A percentile compares a stretch with the other conserved stretches of the same genome.
Conservation (phyloP, 2,888 invertebrate genomes). For the Acrobeloides nanus region DNA sequence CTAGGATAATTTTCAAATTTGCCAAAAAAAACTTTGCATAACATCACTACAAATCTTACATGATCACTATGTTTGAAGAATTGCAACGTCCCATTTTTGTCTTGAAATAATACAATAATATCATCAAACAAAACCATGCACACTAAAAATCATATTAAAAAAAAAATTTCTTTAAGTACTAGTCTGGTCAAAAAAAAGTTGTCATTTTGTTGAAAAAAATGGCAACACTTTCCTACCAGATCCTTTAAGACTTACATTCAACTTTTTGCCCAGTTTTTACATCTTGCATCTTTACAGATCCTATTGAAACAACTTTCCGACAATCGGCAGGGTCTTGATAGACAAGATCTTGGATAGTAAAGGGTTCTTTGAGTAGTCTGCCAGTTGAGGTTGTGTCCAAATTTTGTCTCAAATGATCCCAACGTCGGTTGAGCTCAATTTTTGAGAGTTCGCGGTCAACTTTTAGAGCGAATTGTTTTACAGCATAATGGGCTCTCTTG, state of each 20-base stretch:
- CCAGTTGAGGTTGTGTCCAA: slow-evolving; percentile 23
- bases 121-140: slow-evolving; percentile 30
- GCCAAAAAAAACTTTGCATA: too few relatives aligned
- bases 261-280: slow-evolving; percentile 10
- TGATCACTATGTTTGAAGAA: slow-evolving; percentile 19
- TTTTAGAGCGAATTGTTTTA: slow-evolving; percentile 19
- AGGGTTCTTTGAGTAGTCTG: slow-evolving; percentile 15
- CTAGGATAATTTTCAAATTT: too few relatives aligned
- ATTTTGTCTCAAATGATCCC: slow-evolving; percentile 18
- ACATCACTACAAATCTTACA: slow-evolving; percentile 15
- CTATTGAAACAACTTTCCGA: slow-evolving; percentile 19
- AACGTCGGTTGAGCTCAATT: slow-evolving; percentile 23
- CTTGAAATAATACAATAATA: slow-evolving; percentile 27
- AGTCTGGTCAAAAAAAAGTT: too few relatives aligned
- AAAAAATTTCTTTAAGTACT: background rate
- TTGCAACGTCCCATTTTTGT: slow-evolving; percentile 10
- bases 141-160: slow-evolving; percentile 13
- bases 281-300: slow-evolving; percentile 16
- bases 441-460: slow-evolving; percentile 24
- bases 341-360: slow-evolving; percentile 22
- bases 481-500: slow-evolving; percentile 21
- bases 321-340: slow-evolving; percentile 11
- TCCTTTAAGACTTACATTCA: too few relatives aligned
- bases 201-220: too few relatives aligned
- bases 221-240: too few relatives aligned